Evolutionary conservation across 2,113 vertebrate species (phyloP).

Genomic region (Thermophis baileyi): DNA sequence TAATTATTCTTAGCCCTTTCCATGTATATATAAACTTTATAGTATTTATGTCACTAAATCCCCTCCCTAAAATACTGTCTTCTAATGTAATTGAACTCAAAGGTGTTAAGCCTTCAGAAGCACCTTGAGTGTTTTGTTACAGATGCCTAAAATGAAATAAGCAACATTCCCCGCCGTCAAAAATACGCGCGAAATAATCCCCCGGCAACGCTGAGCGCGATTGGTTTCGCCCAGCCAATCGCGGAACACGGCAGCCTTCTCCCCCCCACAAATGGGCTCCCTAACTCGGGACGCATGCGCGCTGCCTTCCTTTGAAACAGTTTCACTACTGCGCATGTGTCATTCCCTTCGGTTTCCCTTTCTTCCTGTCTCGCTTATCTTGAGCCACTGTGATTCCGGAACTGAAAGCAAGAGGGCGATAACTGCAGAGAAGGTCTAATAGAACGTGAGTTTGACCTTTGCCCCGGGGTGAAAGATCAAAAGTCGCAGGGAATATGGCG

Average conservation of each 20-base stretch:
- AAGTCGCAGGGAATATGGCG: constrained; percentile 74
- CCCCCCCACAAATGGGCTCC: neutral
- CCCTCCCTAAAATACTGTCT: neutral
- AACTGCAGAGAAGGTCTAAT: too few species aligned
- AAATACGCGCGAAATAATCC: neutral
- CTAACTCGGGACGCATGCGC: neutral
- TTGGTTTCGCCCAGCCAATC: neutral
- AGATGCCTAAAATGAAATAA: neutral
- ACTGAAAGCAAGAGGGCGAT: neutral
- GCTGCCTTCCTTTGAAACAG: neutral
- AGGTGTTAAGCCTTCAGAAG: neutral
- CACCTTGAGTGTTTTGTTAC: neutral
- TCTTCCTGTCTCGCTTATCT: neutral
- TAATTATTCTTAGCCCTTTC: neutral
- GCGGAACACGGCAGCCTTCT: too few species aligned
- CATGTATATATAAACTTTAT: neutral
- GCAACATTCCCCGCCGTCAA: neutral
- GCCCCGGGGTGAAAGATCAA: constrained; percentile 67
- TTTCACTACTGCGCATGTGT: neutral
- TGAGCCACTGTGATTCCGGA: neutral
- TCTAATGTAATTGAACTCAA: neutral
- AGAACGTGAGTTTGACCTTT: neutral
- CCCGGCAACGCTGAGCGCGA: neutral
- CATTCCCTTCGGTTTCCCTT: neutral
- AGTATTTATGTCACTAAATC: neutral